These are phyloP conservation scores for Nomada fabriciana DNA, from an alignment of 2,888 invertebrate genomes.

Conservation along the genomic window DNA sequence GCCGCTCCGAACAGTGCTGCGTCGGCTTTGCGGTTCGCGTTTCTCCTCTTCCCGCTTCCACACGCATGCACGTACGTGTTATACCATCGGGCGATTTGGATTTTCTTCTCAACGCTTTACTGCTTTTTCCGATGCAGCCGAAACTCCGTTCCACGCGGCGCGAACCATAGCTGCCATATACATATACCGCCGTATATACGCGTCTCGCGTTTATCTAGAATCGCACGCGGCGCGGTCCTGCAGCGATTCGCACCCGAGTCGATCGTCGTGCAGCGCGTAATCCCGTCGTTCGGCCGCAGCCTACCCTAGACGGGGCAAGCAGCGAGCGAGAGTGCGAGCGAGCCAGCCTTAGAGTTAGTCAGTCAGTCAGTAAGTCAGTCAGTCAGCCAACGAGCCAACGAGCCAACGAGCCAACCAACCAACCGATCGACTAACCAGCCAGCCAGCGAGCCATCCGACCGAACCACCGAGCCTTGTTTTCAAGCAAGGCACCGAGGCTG, in stretches of 20 bases:
- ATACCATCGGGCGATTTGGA: not conserved
- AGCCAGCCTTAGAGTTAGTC: slow-evolving; percentile 20
- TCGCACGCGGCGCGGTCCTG: too few relatives aligned
- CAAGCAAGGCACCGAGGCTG: slow-evolving; percentile 75
- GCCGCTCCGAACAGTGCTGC: not conserved
- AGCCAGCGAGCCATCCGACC: slow-evolving; percentile 31
- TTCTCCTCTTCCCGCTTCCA: slow-evolving; percentile 7
- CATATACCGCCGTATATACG: too few relatives aligned
- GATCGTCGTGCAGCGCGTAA: too few relatives aligned
- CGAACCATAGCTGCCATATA: not conserved
- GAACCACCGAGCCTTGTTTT: slow-evolving; percentile 74
- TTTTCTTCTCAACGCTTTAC: not conserved
- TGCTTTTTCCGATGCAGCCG: not conserved
- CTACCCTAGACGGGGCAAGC: too few relatives aligned
- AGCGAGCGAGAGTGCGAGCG: not conserved
- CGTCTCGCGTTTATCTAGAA: too few relatives aligned
- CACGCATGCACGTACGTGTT: too few relatives aligned
- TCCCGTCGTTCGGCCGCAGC: too few relatives aligned
- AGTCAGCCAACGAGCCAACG: not conserved
- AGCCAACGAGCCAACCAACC: not conserved
- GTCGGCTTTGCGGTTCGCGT: not conserved
- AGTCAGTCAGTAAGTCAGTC: slow-evolving; percentile 15
- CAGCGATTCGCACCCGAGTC: too few relatives aligned
- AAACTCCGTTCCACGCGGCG: not conserved
- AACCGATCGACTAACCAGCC: slow-evolving; percentile 14